phyloP scores from a whole-genome alignment of 2,113 vertebrate genomes.

The Pelvicachromis taeniatus region DNA sequence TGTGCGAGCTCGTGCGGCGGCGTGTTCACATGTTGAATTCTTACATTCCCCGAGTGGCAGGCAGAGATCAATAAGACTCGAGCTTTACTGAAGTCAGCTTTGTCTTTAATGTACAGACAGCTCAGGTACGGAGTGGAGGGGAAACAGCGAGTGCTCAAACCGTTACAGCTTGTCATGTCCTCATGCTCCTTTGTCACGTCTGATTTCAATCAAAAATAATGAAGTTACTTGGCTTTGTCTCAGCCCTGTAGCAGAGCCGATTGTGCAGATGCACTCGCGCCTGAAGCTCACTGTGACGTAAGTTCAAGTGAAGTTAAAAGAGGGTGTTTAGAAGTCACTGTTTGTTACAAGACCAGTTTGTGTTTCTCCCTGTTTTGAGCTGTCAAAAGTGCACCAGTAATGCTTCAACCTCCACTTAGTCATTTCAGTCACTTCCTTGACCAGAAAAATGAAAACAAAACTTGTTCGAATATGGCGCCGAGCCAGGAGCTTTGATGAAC shows the following conservation, averaged over 20 bases:
- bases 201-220: conserved; percentile 39
- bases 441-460: background rate
- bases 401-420: background rate
- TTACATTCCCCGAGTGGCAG: background rate
- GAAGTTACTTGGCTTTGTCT: background rate
- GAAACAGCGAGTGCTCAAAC: background rate
- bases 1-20: background rate
- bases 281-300: background rate
- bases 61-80: conserved; percentile 28
- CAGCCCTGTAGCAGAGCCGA: background rate
- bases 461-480: background rate
- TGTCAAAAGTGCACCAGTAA: background rate
- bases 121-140: background rate
- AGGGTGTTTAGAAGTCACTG: background rate
- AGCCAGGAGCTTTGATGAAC: background rate
- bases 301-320: background rate
- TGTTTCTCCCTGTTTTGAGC: background rate
- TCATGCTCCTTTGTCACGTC: background rate
- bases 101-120: conserved; percentile 11
- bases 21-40: conserved; percentile 11
- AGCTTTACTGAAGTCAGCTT: conserved; percentile 10
- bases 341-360: background rate
- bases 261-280: background rate
- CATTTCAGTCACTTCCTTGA: background rate
- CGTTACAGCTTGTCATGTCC: background rate